Conservation (phyloP, 1,140 invertebrate species). For the Aethina tumida region DNA sequence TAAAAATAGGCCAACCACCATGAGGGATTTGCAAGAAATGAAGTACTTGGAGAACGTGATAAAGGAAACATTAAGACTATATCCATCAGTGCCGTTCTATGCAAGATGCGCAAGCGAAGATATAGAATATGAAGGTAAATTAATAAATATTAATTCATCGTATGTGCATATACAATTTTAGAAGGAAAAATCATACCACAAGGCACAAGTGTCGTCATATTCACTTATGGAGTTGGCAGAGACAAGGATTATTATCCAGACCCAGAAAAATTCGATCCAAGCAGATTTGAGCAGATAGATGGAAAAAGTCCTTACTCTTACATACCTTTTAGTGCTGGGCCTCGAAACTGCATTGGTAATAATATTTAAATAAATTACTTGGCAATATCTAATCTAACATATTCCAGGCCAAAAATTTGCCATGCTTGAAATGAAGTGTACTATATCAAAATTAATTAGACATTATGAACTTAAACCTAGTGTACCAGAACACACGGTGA, state of each 20-base stretch:
- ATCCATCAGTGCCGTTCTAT: conserved; percentile 63
- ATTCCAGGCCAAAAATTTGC: conserved; percentile 64
- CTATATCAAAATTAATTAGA: conserved; percentile 55
- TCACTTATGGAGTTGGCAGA: conserved; percentile 53
- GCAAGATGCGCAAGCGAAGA: conserved; percentile 48
- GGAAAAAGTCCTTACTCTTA: conserved; percentile 42
- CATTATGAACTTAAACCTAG: conserved; percentile 44
- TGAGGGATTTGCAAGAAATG: conserved; percentile 54
- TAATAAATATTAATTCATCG: no score
- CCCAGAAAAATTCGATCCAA: conserved; percentile 64
- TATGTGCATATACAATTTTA: conserved; percentile 33
- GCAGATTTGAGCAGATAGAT: conserved; percentile 55
- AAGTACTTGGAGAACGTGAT: conserved; percentile 63
- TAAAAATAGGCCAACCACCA: conserved; percentile 38
- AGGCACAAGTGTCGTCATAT: conserved; percentile 20
- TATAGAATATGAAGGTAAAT: no score
- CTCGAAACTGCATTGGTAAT: conserved; percentile 57
- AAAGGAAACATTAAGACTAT: conserved; percentile 56
- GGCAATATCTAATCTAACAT: conserved; percentile 5
- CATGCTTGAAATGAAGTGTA: conserved; percentile 60
- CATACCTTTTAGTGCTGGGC: conserved; percentile 59
- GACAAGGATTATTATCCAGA: conserved; percentile 53
- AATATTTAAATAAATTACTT: not conserved
- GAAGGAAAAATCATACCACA: conserved; percentile 11
- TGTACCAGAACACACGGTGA: conserved; percentile 21